phyloP scores from a whole-genome alignment of 2,113 vertebrate genomes.

The Nerophis lumbriciformis region DNA sequence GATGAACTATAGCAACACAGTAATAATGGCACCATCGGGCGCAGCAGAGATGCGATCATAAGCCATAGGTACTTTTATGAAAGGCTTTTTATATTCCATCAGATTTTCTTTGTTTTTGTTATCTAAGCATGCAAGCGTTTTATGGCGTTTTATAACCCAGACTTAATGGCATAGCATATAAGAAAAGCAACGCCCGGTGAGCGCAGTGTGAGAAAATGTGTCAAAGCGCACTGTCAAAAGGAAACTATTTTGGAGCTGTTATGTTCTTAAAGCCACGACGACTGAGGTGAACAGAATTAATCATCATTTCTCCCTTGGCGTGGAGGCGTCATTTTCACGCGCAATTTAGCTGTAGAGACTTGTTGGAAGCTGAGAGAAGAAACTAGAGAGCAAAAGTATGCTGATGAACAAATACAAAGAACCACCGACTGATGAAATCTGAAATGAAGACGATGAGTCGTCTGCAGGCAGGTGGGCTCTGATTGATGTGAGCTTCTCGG shows the following conservation, averaged over 20 bases:
- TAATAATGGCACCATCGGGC: slow-evolving; percentile 28
- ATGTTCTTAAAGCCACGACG: slow-evolving; percentile 13
- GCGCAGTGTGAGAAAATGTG: slow-evolving; percentile 31
- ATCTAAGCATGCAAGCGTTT: slow-evolving; percentile 38
- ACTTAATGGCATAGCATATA: slow-evolving; percentile 28
- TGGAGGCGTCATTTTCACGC: slow-evolving; percentile 4
- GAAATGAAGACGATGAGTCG: too few relatives aligned
- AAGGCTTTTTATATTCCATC: slow-evolving; percentile 33
- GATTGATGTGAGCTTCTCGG: too few relatives aligned
- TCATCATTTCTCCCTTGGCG: slow-evolving; percentile 21
- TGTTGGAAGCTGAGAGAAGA: too few relatives aligned
- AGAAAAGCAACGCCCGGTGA: slow-evolving; percentile 32
- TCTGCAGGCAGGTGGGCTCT: too few relatives aligned
- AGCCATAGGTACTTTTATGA: slow-evolving; percentile 27
- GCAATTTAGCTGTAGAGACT: too few relatives aligned
- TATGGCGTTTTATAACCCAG: slow-evolving; percentile 23
- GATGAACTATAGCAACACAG: background rate
- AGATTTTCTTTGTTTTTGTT: slow-evolving; percentile 5
- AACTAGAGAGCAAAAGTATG: too few relatives aligned
- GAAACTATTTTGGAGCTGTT: slow-evolving; percentile 29
- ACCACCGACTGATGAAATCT: too few relatives aligned
- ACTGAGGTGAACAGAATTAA: slow-evolving; percentile 18
- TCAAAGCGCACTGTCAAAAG: slow-evolving; percentile 28
- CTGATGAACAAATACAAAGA: too few relatives aligned
- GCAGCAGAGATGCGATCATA: slow-evolving; percentile 13